Evolutionary conservation across 37 sponge, comb jelly and placozoan species (phyloP), one percentile per base, ranked within the genome.

Genomic region (Aplysina aerophoba): DNA sequence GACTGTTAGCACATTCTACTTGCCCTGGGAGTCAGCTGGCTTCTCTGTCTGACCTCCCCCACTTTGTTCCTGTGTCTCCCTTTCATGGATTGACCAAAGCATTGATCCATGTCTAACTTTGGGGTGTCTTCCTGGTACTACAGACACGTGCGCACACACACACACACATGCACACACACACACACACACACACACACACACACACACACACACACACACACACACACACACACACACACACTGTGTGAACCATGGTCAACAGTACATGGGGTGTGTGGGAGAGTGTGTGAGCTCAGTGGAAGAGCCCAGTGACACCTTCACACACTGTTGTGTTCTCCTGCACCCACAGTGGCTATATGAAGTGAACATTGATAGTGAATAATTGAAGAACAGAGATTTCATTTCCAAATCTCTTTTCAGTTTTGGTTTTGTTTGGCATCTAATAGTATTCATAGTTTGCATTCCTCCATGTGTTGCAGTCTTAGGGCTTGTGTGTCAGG

Each of bases 151-250:
- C 38, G 21, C 56, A 44, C 40, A 13, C 40, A 38, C 40, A 6
- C 81, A 80, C 59, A 57, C 59, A 2, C 81, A 54, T 27, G 55
- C 81, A 54, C 65, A 0, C 33, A 72, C 36, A 30, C 73, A 72
- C 33, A 30, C 14, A 0, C 0, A 3, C 35, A 72, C 37, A 72
- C 37, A 72, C 30, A 24, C 30, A 68, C 56, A 44, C 40, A 13
- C 40, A 38, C 40, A 6, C 81, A 80, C 59, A 57, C 59, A 2
- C 81, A 54, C 56, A 80, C 81, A 54, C 65, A 0, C 33, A 72
- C 36, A 30, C 73, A 72, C 33, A 30, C 14, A 0, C 0, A 3
- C 35, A 72, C 37, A 72, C 37, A 72, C 30, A 24, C 30, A 68
- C 34, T 16, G 28, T 68, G 69, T 72, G 38, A 12, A 0, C 21